Evolutionary conservation across 2,113 vertebrate genomes (phyloP).

Genomic region (Neogale vison): DNA sequence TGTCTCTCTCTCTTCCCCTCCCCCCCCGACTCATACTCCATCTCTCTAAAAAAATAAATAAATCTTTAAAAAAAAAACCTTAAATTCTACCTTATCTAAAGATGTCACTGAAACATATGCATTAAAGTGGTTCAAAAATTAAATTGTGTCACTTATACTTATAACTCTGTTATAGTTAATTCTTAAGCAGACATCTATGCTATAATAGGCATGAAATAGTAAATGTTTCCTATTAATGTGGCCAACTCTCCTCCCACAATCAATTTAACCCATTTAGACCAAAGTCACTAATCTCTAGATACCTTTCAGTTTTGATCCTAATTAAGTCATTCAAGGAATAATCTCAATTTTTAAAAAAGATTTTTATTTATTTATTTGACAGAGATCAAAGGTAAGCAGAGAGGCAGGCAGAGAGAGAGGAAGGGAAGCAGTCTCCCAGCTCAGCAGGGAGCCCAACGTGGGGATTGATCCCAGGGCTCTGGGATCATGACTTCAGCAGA

Average conservation of each 20-base stretch:
- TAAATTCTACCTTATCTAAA: constrained; percentile 1
- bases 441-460: no score
- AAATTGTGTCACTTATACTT: background rate
- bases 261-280: background rate
- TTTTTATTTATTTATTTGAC: no score
- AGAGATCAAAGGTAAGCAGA: no score
- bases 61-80: background rate
- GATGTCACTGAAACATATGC: background rate
- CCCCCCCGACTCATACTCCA: background rate
- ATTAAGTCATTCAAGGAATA: constrained; percentile 8
- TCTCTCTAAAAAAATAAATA: background rate
- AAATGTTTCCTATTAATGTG: background rate
- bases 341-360: background rate
- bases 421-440: no score
- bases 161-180: background rate
- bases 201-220: background rate
- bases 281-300: background rate
- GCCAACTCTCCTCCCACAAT: background rate
- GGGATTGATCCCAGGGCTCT: no score
- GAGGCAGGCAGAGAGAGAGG: no score
- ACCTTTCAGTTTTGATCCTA: constrained; percentile 4
- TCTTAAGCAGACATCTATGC: background rate
- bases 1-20: background rate
- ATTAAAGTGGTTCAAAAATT: background rate
- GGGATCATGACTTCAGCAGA: no score